Evolutionary conservation across 2,113 vertebrate species (phyloP).

Genomic region (Daubentonia madagascariensis): DNA sequence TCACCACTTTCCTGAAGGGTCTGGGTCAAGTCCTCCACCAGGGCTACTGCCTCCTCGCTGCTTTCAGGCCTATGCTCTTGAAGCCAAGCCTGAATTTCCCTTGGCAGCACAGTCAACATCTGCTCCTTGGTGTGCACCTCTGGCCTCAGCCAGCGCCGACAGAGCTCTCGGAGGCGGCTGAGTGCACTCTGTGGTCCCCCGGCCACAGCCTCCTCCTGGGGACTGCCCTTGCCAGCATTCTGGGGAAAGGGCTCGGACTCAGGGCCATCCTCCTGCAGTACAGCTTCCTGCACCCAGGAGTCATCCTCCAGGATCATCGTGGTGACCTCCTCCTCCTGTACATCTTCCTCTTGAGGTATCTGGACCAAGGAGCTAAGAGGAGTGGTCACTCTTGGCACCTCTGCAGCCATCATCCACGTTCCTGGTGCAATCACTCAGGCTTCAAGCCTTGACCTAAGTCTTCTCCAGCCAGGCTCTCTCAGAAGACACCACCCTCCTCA

Average conservation of each 20-base stretch:
- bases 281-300: constrained; percentile 71
- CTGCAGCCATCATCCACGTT: constrained; percentile 62
- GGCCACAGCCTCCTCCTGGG: background rate
- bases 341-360: constrained; percentile 3
- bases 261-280: constrained; percentile 67
- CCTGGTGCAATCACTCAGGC: background rate
- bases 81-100: constrained; percentile 76
- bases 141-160: constrained; percentile 72
- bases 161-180: constrained; percentile 66
- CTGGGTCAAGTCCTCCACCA: constrained; percentile 70
- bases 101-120: constrained; percentile 63
- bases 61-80: constrained; percentile 66
- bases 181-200: constrained; percentile 29
- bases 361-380: constrained; percentile 35
- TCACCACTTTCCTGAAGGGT: constrained; percentile 67
- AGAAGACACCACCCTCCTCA: background rate
- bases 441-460: background rate
- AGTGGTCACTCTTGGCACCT: background rate
- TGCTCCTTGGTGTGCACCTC: constrained; percentile 75
- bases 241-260: background rate
- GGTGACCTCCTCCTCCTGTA: constrained; percentile 41
- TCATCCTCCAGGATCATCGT: constrained; percentile 60
- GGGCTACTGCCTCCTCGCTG: constrained; percentile 63
- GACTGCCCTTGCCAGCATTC: constrained; percentile 2
- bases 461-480: constrained; percentile 11